These are phyloP conservation scores for Exocentrus adspersus DNA, from an alignment of 2,888 invertebrate species.

Conservation along the genomic window DNA sequence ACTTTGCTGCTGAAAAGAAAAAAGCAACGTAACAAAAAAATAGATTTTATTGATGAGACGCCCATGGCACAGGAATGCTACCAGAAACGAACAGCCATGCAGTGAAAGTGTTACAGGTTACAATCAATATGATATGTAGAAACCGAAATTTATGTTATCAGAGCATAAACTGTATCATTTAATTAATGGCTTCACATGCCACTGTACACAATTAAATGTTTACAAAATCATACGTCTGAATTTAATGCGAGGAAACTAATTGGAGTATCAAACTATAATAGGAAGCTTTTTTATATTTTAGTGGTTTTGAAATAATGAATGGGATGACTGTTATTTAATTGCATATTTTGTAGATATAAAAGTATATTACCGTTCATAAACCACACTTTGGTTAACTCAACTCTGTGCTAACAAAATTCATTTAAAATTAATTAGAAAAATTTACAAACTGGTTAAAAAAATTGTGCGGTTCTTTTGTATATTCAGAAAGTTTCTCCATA, in stretches of 20 bases:
- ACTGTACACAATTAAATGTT: slow-evolving; percentile 13
- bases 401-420: neutral
- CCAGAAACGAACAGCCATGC: slow-evolving; percentile 22
- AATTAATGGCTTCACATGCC: slow-evolving; percentile 27
- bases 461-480: slow-evolving; percentile 6
- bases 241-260: slow-evolving; percentile 11
- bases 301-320: neutral
- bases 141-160: slow-evolving; percentile 39
- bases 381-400: slow-evolving; percentile 3
- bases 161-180: slow-evolving; percentile 40
- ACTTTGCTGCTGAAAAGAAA: too few species aligned
- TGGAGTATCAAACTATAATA: slow-evolving; percentile 3
- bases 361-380: too few species aligned
- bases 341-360: too few species aligned
- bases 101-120: slow-evolving; percentile 38
- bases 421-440: slow-evolving; percentile 4
- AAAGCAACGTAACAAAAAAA: too few species aligned
- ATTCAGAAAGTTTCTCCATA: neutral
- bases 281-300: neutral
- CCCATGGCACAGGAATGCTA: slow-evolving; percentile 1
- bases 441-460: too few species aligned
- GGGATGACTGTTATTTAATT: too few species aligned
- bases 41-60: too few species aligned
- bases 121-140: slow-evolving; percentile 36
- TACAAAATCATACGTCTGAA: slow-evolving; percentile 5